Percentiles rank a stretch among this genome's conserved stretches.
phyloP scores from a whole-genome alignment of 2,113 vertebrate genomes.

The Chauna torquata region DNA sequence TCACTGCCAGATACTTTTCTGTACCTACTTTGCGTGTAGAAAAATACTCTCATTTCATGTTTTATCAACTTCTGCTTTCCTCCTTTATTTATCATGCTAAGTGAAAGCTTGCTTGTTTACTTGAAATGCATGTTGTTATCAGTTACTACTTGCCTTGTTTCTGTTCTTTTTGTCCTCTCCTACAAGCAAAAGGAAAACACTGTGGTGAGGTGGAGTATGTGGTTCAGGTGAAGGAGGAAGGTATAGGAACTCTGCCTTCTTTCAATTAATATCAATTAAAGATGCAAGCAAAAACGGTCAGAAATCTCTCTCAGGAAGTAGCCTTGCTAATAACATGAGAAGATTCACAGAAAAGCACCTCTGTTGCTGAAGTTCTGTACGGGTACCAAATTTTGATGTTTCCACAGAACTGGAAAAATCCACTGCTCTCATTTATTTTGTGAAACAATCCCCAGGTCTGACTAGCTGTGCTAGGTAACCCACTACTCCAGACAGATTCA shows the following conservation, averaged over 20 bases:
- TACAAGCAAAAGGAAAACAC: background rate
- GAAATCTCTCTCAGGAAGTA: background rate
- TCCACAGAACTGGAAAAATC: background rate
- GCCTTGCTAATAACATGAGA: background rate
- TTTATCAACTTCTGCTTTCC: background rate
- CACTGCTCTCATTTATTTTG: background rate
- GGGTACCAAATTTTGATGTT: background rate
- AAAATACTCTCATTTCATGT: background rate
- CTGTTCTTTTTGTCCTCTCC: background rate
- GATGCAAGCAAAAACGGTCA: background rate
- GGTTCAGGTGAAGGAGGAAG: background rate
- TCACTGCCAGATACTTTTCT: background rate
- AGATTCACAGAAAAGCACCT: background rate
- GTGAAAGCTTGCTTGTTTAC: background rate
- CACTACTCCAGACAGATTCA: background rate
- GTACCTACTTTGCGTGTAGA: background rate
- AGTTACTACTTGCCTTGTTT: background rate
- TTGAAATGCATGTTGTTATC: background rate
- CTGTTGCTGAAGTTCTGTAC: background rate
- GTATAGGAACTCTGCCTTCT: background rate
- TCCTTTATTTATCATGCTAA: background rate
- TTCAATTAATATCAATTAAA: background rate
- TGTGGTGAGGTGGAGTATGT: background rate
- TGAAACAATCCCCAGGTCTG: background rate
- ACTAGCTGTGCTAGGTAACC: fast-evolving